Percentiles rank a stretch among this genome's conserved stretches.
phyloP scores from a whole-genome alignment of 2,113 vertebrate species.

The Grallaria varia region DNA sequence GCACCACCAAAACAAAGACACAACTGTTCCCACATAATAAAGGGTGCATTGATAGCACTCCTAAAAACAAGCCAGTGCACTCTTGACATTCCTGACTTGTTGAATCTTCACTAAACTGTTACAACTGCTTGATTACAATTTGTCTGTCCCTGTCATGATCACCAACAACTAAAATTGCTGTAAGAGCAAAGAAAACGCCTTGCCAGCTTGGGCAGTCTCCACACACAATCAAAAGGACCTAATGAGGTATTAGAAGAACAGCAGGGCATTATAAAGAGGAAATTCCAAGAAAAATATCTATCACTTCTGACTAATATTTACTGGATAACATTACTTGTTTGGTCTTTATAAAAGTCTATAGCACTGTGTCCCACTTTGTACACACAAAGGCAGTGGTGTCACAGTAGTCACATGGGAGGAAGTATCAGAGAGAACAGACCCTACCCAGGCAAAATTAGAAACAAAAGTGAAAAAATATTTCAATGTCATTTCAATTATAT shows the following conservation, averaged over 20 bases:
- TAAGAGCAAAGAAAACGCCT: not conserved
- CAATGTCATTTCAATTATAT: not conserved
- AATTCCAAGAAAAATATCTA: not conserved
- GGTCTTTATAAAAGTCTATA: not conserved
- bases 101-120: not conserved
- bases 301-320: not conserved
- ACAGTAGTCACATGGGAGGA: not conserved
- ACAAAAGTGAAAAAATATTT: not conserved
- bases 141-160: not conserved
- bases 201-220: not conserved
- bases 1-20: not conserved
- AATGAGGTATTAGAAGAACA: not conserved
- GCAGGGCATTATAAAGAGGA: not conserved
- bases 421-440: not conserved
- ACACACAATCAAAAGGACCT: not conserved
- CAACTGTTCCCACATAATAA: conserved; percentile 1
- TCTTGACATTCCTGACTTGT: not conserved
- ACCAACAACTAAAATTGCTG: not conserved
- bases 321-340: not conserved
- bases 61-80: not conserved
- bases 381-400: not conserved
- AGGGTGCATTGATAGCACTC: not conserved
- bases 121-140: not conserved
- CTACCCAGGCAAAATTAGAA: not conserved
- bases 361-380: not conserved